Evolutionary conservation across 2,888 invertebrate genomes (phyloP).

Genomic region (Magallana nippona): DNA sequence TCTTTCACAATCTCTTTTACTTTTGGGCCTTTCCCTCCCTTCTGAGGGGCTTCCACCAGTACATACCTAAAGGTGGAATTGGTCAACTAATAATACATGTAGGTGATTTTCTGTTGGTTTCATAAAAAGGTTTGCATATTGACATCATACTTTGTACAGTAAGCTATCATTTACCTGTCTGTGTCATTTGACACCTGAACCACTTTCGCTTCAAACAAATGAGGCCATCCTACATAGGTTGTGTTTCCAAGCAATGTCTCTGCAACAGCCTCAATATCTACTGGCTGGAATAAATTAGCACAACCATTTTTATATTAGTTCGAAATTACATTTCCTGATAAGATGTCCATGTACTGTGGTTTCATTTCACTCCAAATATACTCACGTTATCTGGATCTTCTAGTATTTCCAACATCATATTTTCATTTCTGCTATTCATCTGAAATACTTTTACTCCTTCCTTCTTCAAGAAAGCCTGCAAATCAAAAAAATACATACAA

Average conservation of each 20-base stretch:
- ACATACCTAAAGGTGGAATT: not conserved
- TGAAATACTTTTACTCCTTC: conserved; percentile 93
- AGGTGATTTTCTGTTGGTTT: no score
- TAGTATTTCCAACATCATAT: conserved; percentile 88
- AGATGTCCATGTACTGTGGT: no score
- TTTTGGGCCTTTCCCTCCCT: conserved; percentile 4
- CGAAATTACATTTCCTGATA: no score
- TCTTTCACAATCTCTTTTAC: conserved; percentile 53
- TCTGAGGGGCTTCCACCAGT: not conserved
- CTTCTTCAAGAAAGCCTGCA: conserved; percentile 85
- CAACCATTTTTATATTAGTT: no score
- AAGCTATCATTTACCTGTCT: conserved; percentile 58
- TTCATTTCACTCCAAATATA: not conserved
- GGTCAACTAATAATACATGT: no score
- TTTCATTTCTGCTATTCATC: conserved; percentile 89
- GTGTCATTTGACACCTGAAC: conserved; percentile 84
- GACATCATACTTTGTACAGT: not conserved
- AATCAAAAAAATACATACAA: not conserved
- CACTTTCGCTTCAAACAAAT: conserved; percentile 89
- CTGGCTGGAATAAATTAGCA: conserved; percentile 50
- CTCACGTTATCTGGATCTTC: conserved; percentile 65
- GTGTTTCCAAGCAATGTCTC: conserved; percentile 86
- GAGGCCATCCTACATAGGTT: conserved; percentile 95
- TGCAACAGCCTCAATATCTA: conserved; percentile 82
- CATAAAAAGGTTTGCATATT: not conserved